Conservation (phyloP, 2,888 invertebrate genomes). For the Nezara viridula region DNA sequence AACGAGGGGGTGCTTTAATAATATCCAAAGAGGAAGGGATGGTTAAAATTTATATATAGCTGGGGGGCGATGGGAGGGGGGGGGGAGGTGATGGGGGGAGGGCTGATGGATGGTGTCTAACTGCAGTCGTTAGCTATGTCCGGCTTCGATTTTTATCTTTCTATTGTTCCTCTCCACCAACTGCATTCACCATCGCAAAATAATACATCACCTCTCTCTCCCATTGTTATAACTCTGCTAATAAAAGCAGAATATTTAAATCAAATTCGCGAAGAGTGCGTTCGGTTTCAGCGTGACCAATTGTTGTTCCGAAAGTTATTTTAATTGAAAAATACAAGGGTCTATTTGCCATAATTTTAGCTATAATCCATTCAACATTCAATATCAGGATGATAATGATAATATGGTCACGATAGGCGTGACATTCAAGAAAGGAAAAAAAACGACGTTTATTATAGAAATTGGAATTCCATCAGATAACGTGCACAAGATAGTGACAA, state of each 20-base stretch:
- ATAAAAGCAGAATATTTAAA: not conserved
- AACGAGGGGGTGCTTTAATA: not conserved
- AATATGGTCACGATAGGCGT: no score
- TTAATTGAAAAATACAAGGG: no score
- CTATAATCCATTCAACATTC: no score
- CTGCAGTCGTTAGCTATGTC: constrained; percentile 32
- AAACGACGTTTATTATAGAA: no score
- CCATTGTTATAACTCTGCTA: not conserved
- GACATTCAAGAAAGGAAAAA: no score
- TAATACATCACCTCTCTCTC: not conserved
- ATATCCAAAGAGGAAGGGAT: constrained; percentile 40
- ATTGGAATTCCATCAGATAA: no score
- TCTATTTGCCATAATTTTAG: no score
- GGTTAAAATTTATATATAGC: constrained; percentile 47
- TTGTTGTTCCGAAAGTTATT: no score
- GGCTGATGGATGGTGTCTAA: constrained; percentile 44
- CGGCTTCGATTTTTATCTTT: constrained; percentile 25
- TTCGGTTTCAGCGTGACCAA: not conserved
- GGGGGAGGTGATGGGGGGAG: not conserved
- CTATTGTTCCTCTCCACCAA: constrained; percentile 27
- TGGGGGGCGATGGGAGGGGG: not conserved
- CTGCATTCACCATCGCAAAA: not conserved
- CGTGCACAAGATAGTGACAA: no score
- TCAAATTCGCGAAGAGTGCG: not conserved
- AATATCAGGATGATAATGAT: no score